phyloP scores from a whole-genome alignment of 2,888 invertebrate genomes.

The Gasteruption jaculator region DNA sequence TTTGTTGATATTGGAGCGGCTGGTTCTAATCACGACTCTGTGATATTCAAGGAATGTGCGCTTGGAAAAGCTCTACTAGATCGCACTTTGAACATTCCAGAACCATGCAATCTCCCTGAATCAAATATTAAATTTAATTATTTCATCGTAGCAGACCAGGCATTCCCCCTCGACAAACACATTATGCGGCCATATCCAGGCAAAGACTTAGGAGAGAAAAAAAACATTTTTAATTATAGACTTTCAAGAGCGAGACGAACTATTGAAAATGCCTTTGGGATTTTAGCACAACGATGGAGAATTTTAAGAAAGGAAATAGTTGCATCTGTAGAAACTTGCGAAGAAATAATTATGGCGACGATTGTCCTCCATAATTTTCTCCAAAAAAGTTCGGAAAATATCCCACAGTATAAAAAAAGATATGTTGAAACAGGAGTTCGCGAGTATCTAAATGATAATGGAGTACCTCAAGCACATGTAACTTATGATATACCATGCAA shows the following conservation, averaged over 20 bases:
- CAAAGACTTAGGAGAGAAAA: slow-evolving; percentile 1
- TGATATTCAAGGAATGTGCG: slow-evolving; percentile 9
- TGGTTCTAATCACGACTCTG: slow-evolving; percentile 15
- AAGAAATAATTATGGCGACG: slow-evolving; percentile 8
- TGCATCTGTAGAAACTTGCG: slow-evolving; percentile 3
- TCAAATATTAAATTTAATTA: slow-evolving; percentile 2
- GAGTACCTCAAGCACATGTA: too few relatives aligned
- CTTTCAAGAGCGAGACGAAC: slow-evolving; percentile 14
- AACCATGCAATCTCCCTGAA: not conserved
- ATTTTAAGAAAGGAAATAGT: slow-evolving; percentile 6
- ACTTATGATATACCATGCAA: too few relatives aligned
- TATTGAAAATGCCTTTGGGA: slow-evolving; percentile 18
- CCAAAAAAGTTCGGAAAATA: not conserved
- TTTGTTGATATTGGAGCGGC: slow-evolving; percentile 1
- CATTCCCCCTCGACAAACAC: slow-evolving; percentile 6
- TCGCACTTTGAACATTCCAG: slow-evolving; percentile 12
- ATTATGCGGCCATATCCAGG: slow-evolving; percentile 18
- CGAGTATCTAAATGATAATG: too few relatives aligned
- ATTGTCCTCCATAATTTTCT: slow-evolving; percentile 15
- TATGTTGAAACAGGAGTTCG: too few relatives aligned
- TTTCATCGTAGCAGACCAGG: slow-evolving; percentile 15
- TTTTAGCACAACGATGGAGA: slow-evolving; percentile 13
- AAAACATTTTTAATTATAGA: slow-evolving; percentile 17
- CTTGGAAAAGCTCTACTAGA: slow-evolving; percentile 3
- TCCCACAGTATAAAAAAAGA: too few relatives aligned